Percentiles rank a stretch among this genome's conserved stretches.
Evolutionary conservation across 2,888 invertebrate species (phyloP).

Genomic region (Dryococelus australis): DNA sequence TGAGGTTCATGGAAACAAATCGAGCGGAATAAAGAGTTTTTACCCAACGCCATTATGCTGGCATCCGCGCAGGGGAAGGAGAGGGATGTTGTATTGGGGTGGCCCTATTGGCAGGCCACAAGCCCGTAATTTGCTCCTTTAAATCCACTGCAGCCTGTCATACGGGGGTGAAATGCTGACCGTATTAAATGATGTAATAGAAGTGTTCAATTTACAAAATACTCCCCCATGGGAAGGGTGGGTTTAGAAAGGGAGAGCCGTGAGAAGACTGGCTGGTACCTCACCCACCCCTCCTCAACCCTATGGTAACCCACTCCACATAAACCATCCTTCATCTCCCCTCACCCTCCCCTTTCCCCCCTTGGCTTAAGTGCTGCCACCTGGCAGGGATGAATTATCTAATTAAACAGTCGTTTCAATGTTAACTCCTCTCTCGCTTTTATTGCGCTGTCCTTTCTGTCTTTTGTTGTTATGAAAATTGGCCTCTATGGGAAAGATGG

Average conservation of each 20-base stretch:
- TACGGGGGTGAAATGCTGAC: background rate
- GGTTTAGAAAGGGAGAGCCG: slow-evolving; percentile 4
- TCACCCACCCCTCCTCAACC: background rate
- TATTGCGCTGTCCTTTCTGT: background rate
- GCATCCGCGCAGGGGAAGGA: background rate
- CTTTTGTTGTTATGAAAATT: slow-evolving; percentile 28
- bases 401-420: slow-evolving; percentile 39
- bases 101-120: background rate
- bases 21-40: background rate
- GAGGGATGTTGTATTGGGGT: too few relatives aligned
- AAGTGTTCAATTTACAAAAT: slow-evolving; percentile 30
- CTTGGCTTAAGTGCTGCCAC: slow-evolving; percentile 8
- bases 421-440: slow-evolving; percentile 22
- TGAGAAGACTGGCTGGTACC: background rate
- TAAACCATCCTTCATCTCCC: background rate
- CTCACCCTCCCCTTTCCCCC: background rate
- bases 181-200: slow-evolving; percentile 27
- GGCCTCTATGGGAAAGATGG: background rate
- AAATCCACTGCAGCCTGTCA: background rate
- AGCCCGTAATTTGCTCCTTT: slow-evolving; percentile 25
- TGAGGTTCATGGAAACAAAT: background rate
- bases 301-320: background rate
- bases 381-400: slow-evolving; percentile 37
- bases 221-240: slow-evolving; percentile 5
- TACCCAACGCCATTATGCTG: background rate